Evolutionary conservation across 2,113 vertebrate species (phyloP).

Genomic region (Naja naja): DNA sequence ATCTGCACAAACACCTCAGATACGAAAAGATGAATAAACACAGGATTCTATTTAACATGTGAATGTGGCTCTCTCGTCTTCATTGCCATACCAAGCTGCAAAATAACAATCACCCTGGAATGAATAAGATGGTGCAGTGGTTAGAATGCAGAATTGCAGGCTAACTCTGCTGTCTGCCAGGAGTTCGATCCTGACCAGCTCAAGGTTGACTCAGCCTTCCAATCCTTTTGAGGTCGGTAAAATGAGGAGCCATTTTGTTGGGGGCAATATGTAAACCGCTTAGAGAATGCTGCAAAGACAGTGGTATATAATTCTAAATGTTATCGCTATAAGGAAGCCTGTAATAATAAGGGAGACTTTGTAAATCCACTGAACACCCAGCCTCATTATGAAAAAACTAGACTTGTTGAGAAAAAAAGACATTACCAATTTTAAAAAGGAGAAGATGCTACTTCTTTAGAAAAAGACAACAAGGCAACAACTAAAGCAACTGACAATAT

Average conservation of each 20-base stretch:
- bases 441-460: slow-evolving; percentile 72
- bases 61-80: background rate
- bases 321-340: background rate
- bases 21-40: background rate
- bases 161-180: background rate
- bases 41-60: background rate
- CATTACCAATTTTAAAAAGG: slow-evolving; percentile 68
- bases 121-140: background rate
- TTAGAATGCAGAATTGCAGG: background rate
- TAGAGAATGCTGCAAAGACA: background rate
- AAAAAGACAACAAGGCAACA: slow-evolving; percentile 65
- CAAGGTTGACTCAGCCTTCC: background rate
- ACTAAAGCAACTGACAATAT: slow-evolving; percentile 53
- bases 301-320: background rate
- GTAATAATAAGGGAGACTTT: background rate
- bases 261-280: background rate
- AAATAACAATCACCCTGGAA: background rate
- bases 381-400: background rate
- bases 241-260: background rate
- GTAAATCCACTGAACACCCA: background rate
- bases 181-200: background rate
- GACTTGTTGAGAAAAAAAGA: slow-evolving; percentile 40
- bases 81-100: background rate
- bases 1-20: background rate
- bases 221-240: background rate